Conservation (phyloP, 2,888 invertebrate genomes). For the Acrobasis repandana region DNA sequence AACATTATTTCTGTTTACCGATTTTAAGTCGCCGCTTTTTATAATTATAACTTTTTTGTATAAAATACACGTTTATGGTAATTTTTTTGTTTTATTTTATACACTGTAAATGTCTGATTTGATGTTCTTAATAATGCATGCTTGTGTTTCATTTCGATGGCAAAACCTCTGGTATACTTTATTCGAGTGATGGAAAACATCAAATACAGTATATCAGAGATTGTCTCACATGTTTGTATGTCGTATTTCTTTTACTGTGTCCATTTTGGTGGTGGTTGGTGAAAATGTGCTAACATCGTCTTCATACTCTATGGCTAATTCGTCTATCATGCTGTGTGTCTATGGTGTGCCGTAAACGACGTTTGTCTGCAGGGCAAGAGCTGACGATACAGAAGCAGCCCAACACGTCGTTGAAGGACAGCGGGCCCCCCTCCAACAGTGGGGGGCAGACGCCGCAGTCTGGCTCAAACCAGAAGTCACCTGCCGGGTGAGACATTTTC, state of each 20-base stretch:
- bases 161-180: neutral
- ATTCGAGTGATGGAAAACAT: neutral
- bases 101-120: neutral
- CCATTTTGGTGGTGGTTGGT: constrained; percentile 80
- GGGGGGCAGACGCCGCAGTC: constrained; percentile 78
- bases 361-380: constrained; percentile 87
- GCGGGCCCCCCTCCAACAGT: constrained; percentile 79
- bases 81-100: neutral
- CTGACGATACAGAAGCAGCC: constrained; percentile 98
- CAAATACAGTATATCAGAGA: constrained; percentile 1
- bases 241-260: constrained; percentile 41
- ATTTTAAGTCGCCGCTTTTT: constrained; percentile 21
- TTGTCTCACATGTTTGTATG: neutral
- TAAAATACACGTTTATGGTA: constrained; percentile 17
- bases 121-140: constrained; percentile 1
- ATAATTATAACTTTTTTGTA: constrained; percentile 27
- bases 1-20: constrained; percentile 30
- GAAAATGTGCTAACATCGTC: constrained; percentile 82
- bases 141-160: constrained; percentile 11
- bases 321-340: constrained; percentile 55
- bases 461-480: constrained; percentile 85
- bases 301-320: constrained; percentile 82
- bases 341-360: constrained; percentile 25
- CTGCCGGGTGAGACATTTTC: constrained; percentile 84
- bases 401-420: constrained; percentile 93